Evolutionary conservation across 2,113 vertebrate species (phyloP).

Genomic region (Oxyura jamaicensis): DNA sequence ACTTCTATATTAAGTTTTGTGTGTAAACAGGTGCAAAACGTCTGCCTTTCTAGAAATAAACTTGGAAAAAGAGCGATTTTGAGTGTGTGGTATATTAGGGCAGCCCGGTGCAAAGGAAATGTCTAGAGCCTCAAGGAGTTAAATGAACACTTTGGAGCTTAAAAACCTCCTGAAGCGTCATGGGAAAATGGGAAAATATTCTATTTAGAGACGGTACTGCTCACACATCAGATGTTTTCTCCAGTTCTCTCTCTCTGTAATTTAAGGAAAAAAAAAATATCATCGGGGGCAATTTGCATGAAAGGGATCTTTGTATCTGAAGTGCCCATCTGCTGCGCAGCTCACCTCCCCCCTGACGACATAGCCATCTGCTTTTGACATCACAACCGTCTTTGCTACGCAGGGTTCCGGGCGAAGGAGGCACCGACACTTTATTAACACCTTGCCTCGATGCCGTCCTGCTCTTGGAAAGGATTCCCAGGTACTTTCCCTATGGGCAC

Average conservation of each 20-base stretch:
- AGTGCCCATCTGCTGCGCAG: slow-evolving; percentile 62
- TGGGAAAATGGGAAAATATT: slow-evolving; percentile 37
- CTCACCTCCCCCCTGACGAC: slow-evolving; percentile 27
- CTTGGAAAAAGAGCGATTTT: background rate
- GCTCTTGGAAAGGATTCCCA: background rate
- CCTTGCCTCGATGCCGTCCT: background rate
- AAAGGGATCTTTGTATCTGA: slow-evolving; percentile 57
- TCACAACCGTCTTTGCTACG: background rate
- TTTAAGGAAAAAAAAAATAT: background rate
- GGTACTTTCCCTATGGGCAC: background rate
- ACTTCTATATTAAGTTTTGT: background rate
- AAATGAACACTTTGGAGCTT: slow-evolving; percentile 6
- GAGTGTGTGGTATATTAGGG: background rate
- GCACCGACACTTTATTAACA: background rate
- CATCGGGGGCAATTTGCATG: slow-evolving; percentile 52
- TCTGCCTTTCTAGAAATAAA: background rate
- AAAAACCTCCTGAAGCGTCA: slow-evolving; percentile 40
- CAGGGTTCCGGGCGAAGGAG: background rate
- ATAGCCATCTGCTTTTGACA: slow-evolving; percentile 62
- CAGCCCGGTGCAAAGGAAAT: background rate
- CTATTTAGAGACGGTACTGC: slow-evolving; percentile 44
- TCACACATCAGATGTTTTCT: slow-evolving; percentile 71
- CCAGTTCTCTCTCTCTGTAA: slow-evolving; percentile 13
- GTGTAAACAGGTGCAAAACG: background rate
- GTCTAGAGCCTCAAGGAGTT: slow-evolving; percentile 23